Evolutionary conservation across 2,888 invertebrate genomes (phyloP), one percentile per base, ranked within the genome.

Genomic region (Hydrotaea cyrtoneurina): DNA sequence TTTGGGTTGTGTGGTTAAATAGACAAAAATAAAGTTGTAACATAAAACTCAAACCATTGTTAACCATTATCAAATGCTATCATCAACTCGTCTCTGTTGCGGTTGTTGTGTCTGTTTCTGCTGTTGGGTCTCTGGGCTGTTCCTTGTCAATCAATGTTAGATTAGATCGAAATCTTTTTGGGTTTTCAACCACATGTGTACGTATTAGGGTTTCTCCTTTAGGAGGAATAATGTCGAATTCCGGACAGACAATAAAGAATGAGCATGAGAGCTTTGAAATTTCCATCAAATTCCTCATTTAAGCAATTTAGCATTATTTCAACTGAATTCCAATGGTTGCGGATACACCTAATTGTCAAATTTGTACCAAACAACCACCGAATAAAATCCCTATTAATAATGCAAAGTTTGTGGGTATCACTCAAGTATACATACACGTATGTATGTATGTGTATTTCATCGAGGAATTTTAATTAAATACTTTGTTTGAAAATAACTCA

Each of bases 61-160:
- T 23, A 21, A 46, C 69, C 69, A 21, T 46, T 39, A 46, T 13
- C 43, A 69, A 69, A 69, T 69, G 13, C 10, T 69, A 69, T 69
- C 43, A 46, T 46, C 69, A 69, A 46, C 46, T 69, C 11, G 69
- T 43, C 69, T 69, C 15, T 46, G 69, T 23, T 66, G 66, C 39
- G 36, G 66, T 19, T 43, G 26, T 39, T 17, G 43, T 66, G 66
- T 66, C 66, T 66, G 66, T 21, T 69, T 46, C n/a, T 39, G 69
- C 13, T 21, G 21, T 69, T 69, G 4, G 69, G 69, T 69, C 46
- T 69, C 39, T 69, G 69, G 69, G 69, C 46, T 23, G 46, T 62
- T 62, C 62, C n/a, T 21, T 69, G 69, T 69, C 69, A 69, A 69
- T 69, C 69, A 69, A 46, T 46, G 69, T 23, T 69, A 69, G 69